Base-by-base conservation (phyloP, 1,140 invertebrate genomes). In the Dreissena polymorpha region DNA sequence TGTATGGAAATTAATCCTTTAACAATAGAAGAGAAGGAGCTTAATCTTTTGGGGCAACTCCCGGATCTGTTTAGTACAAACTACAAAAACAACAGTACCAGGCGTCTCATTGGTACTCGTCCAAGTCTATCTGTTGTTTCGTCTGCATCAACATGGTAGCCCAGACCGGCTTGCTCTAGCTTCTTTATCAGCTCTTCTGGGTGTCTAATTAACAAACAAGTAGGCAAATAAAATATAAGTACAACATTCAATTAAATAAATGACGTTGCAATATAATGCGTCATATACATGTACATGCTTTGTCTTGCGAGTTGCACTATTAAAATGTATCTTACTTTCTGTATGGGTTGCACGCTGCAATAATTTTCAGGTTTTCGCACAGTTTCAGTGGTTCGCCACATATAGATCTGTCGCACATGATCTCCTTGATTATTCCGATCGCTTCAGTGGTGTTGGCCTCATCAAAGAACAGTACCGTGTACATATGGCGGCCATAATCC, bases 381-480 rank as follows among this genome's bases (percentile, higher is more conserved):
- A 68, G 16, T 39, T 73, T 64, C 18, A 91, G 69, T 10, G 71
- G 65, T 25, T 83, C 76, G 57, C 90, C 90, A 64, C 77, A 51
- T 63, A 90, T 74, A 6, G 76, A 79, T 12, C 83, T 79, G 84
- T 91, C 90, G 84, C 90, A 91, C 87, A 91, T 90, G 49, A 91
- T 88, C 67, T 91, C 90, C 76, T 91, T 91, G 63, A 91, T 89
- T 23, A 90, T 53, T 60, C 90, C 90, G 29, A 91, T 87, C 14
- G 88, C 85, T 65, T 89, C 89, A 25, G 91, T 91, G 49, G 90
- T 91, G 83, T 91, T 91, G 10, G 89, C 90, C 79, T 91, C 91
- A 78, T 91, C 91, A 80, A 91, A 90, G 77, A 91, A 91, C 78
- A 91, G 71, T 13, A 91, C 88, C 21, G 89, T 90, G 75, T 88